Evolutionary conservation across 2,797 vertebrate genomes (phyloP).

Genomic region (Margarornis squamiger): DNA sequence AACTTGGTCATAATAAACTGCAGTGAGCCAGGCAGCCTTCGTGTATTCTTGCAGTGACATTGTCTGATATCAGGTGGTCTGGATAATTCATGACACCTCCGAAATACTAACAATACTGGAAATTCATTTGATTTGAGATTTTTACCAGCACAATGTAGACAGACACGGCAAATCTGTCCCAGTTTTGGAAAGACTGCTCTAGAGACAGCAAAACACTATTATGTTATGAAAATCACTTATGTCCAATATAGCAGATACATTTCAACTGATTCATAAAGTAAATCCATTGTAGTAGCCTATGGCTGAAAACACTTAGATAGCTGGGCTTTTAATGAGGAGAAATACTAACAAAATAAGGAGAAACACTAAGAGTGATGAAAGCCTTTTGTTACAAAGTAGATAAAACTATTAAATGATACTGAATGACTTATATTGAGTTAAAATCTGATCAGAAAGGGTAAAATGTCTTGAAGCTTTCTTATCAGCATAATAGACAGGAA

Average conservation of each 20-base stretch:
- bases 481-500: neutral
- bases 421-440: neutral
- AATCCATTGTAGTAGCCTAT: neutral
- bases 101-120: neutral
- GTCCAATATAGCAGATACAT: neutral
- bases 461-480: neutral
- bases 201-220: neutral
- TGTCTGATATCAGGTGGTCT: neutral
- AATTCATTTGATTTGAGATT: neutral
- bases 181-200: neutral
- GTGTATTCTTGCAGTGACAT: accelerated
- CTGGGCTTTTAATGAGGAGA: neutral
- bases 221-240: neutral
- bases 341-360: neutral
- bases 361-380: neutral
- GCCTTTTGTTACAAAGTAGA: neutral
- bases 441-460: neutral
- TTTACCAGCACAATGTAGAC: neutral
- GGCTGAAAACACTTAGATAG: neutral
- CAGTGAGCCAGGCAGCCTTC: neutral
- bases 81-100: neutral
- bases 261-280: neutral
- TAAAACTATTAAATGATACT: neutral
- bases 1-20: neutral
- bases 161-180: neutral